Base-by-base conservation (phyloP, 2,113 vertebrate genomes). In the Nerophis lumbriciformis region DNA sequence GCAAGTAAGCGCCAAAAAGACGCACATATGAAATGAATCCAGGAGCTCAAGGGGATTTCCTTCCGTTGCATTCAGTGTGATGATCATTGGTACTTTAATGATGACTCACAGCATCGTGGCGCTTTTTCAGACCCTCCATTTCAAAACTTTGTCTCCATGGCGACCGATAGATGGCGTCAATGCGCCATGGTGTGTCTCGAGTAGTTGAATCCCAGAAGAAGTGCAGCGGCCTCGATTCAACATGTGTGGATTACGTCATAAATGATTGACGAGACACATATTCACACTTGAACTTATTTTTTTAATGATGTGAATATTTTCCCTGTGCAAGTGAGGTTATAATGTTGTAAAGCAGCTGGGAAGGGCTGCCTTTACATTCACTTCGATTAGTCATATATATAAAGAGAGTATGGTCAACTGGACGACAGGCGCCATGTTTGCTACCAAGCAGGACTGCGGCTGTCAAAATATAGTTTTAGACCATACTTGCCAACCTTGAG, bases 41-140 rank as follows among this genome's bases (percentile, higher is more conserved):
- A 45, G 9, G 42, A 45, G 42, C 42, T 11, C 10, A 11, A 45
- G 42, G 42, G 42, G 42, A 45, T 45, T 45, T 45, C 10, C 42
- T 45, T 45, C 42, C 42, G 11, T 45, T 45, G 42, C 42, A 45
- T 45, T 45, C 42, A 12, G 10, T 45, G 10, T 3, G 42, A 28
- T 28, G 14, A 44, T 57, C 39, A 39, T 19, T n/a, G n/a, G n/a
- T n/a, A n/a, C n/a, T n/a, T n/a, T n/a, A n/a, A 28, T 28, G 14
- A 44, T 57, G 55, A 39, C 10, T 57, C 54, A 19, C 38, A 57
- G 55, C 39, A 12, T 44, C 39, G 55, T 57, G 55, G 55, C 39
- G 55, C 37, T 57, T 57, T 19, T 57, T 12, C 39, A 10, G 6
- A 10, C 38, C 16, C 55, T 19, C 38, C 55, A 6, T 45, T 45